A percentile compares a stretch with the other conserved stretches of the same genome.
These are phyloP conservation scores for Lasioglossum morio DNA, from an alignment of 2,888 invertebrate genomes.

Conservation along the genomic window DNA sequence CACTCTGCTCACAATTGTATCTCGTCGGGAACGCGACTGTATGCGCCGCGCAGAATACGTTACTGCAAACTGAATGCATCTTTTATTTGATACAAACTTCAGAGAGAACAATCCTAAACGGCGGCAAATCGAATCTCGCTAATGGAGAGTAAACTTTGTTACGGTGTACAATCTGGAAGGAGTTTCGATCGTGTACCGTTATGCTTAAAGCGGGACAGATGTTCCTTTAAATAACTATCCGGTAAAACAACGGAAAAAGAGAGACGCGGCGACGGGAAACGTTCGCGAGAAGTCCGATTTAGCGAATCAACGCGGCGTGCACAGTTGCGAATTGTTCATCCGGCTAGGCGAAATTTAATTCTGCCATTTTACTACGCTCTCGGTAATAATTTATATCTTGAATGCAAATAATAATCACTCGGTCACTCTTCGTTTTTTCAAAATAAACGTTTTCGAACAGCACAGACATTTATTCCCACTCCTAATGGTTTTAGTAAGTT, in stretches of 20 bases:
- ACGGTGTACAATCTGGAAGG: background rate
- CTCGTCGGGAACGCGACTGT: background rate
- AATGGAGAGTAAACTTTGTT: conserved; percentile 16
- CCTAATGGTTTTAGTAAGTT: too few relatives aligned
- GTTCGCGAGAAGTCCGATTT: conserved; percentile 17
- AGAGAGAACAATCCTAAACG: conserved; percentile 2
- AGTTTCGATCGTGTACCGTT: background rate
- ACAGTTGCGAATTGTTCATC: too few relatives aligned
- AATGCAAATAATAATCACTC: background rate
- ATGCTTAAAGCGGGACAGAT: background rate
- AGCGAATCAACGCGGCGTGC: conserved; percentile 18
- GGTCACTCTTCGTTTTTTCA: background rate
- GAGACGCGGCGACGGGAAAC: conserved; percentile 1
- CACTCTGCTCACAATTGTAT: background rate
- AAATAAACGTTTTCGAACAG: background rate
- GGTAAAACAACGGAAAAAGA: background rate
- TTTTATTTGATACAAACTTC: conserved; percentile 9
- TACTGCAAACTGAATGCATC: conserved; percentile 5
- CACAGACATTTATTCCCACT: background rate
- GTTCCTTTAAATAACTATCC: background rate
- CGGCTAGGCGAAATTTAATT: background rate
- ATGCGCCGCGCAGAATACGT: background rate
- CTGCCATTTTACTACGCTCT: too few relatives aligned
- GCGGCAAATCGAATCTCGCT: conserved; percentile 11
- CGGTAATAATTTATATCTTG: too few relatives aligned